A percentile compares a stretch with the other conserved stretches of the same genome.
Evolutionary conservation across 2,888 invertebrate species (phyloP).

Genomic region (Mythimna ferrago): DNA sequence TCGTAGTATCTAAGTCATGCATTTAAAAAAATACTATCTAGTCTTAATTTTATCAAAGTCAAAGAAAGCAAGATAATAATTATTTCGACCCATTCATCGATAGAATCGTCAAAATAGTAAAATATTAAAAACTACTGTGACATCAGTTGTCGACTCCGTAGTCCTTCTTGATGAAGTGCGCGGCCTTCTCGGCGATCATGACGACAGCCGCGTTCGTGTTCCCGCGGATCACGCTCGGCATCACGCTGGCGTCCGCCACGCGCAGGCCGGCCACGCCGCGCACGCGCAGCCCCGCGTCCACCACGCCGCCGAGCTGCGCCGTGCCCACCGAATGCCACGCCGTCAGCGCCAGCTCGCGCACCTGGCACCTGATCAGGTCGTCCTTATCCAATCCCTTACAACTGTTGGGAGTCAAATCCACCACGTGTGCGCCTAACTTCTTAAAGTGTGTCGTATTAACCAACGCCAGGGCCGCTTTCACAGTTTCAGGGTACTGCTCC

Average conservation of each 20-base stretch:
- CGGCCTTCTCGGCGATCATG: constrained; percentile 84
- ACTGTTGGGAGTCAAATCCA: constrained; percentile 71
- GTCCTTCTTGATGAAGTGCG: constrained; percentile 76
- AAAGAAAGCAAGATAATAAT: background rate
- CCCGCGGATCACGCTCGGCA: constrained; percentile 80
- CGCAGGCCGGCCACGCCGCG: constrained; percentile 73
- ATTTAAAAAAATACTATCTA: background rate
- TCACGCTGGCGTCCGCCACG: constrained; percentile 83
- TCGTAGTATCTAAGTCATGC: background rate
- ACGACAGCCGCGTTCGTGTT: constrained; percentile 85
- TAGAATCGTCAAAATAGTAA: background rate
- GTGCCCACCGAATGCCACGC: constrained; percentile 86
- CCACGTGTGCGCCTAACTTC: constrained; percentile 70
- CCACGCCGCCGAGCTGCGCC: constrained; percentile 78
- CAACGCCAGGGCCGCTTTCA: constrained; percentile 72
- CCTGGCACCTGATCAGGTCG: constrained; percentile 84
- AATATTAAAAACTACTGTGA: background rate
- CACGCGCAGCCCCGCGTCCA: constrained; percentile 76
- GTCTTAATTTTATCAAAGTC: background rate
- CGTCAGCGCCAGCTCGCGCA: constrained; percentile 75
- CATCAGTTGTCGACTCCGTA: constrained; percentile 36
- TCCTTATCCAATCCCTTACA: constrained; percentile 70
- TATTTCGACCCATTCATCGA: background rate
- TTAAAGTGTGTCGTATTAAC: constrained; percentile 76
- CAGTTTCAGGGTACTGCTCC: constrained; percentile 72